phyloP scores from a whole-genome alignment of 2,797 vertebrate genomes.

The Ibycter americanus region DNA sequence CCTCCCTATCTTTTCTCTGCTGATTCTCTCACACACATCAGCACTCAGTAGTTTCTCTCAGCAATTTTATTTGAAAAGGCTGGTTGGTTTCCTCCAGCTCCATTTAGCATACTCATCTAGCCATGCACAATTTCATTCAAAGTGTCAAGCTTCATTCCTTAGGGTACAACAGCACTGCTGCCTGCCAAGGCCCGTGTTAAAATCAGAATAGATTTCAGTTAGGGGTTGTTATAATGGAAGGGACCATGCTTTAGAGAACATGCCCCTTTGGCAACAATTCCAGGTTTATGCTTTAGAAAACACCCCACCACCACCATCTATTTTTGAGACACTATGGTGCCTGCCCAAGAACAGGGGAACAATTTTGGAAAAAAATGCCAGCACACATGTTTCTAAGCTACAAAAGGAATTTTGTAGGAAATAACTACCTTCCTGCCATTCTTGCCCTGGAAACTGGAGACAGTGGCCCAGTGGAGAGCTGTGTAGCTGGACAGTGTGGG shows the following conservation, averaged over 20 bases:
- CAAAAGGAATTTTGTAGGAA: not conserved
- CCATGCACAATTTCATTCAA: not conserved
- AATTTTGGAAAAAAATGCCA: not conserved
- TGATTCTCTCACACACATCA: not conserved
- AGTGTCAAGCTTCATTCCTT: slow-evolving; percentile 4
- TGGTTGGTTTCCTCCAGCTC: not conserved
- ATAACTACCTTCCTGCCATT: not conserved
- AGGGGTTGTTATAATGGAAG: not conserved
- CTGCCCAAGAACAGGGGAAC: not conserved
- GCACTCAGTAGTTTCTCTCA: not conserved
- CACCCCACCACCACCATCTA: not conserved
- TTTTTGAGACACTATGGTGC: not conserved
- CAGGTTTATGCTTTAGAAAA: not conserved
- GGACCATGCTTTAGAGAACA: not conserved
- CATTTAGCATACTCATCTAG: not conserved
- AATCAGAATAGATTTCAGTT: not conserved
- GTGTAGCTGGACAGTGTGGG: not conserved
- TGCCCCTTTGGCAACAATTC: not conserved
- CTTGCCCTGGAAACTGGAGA: not conserved
- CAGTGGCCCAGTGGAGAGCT: rapidly evolving
- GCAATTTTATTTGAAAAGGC: slow-evolving; percentile 9
- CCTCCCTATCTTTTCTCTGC: not conserved
- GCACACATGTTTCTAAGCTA: not conserved
- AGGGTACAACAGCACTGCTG: not conserved
- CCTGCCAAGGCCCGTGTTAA: not conserved